A percentile compares a stretch with the other conserved stretches of the same genome.
Conservation (phyloP, 2,888 invertebrate genomes). For the Patella caerulea region DNA sequence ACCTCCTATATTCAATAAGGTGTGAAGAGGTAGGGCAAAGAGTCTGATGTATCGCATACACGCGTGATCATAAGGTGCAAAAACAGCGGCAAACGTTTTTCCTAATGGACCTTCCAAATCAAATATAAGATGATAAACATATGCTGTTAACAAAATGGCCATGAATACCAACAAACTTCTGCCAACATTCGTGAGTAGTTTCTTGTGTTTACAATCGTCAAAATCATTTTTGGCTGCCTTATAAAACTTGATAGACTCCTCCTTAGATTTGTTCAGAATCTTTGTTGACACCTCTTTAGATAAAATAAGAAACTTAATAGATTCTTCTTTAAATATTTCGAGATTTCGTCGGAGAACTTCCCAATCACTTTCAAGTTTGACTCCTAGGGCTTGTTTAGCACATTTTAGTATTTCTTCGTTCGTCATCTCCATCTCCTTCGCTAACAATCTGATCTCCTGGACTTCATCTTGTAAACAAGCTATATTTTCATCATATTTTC, state of each 20-base stretch:
- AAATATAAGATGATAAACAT: not conserved
- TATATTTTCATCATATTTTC: no score
- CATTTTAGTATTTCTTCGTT: not conserved
- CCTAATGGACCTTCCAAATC: not conserved
- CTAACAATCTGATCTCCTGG: not conserved
- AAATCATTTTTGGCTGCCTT: not conserved
- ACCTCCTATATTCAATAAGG: not conserved
- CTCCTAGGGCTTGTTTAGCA: not conserved
- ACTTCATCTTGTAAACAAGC: not conserved
- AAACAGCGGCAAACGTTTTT: not conserved
- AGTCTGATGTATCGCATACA: not conserved
- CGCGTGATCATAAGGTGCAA: not conserved
- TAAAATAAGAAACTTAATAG: not conserved
- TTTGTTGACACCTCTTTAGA: not conserved
- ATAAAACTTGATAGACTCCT: no score
- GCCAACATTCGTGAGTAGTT: not conserved
- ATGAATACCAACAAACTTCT: not conserved
- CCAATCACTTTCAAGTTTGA: not conserved
- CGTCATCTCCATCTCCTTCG: not conserved
- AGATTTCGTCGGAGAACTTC: not conserved
- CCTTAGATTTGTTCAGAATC: not conserved
- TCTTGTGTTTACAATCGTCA: not conserved
- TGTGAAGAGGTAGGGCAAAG: not conserved
- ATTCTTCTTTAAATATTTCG: not conserved
- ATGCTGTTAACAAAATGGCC: not conserved